Evolutionary conservation across 2,113 vertebrate species (phyloP).

Genomic region (Plecturocebus donacophilus): DNA sequence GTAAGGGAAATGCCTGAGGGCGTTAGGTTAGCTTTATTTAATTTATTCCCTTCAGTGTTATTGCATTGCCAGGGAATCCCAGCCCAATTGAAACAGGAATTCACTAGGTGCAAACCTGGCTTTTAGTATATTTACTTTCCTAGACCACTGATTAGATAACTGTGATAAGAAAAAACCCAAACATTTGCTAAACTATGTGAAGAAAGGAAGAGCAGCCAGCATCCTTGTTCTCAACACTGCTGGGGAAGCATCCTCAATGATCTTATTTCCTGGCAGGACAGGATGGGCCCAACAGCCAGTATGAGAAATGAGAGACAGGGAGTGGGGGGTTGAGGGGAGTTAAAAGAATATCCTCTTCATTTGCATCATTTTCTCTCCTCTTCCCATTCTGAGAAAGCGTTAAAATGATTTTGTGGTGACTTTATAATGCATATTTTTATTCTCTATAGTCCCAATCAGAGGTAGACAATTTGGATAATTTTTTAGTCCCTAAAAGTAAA

Average conservation of each 20-base stretch:
- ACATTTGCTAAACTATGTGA: background rate
- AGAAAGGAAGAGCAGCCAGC: background rate
- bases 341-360: background rate
- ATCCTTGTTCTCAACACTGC: too few relatives aligned
- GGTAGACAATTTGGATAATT: too few relatives aligned
- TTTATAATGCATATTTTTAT: background rate
- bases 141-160: background rate
- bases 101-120: background rate
- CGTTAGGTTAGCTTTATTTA: background rate
- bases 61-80: background rate
- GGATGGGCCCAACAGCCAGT: too few relatives aligned
- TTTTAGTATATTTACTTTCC: background rate
- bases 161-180: background rate
- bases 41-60: background rate
- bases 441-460: background rate
- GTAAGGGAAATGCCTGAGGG: background rate
- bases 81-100: background rate
- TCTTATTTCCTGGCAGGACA: background rate
- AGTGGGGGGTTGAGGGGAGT: too few relatives aligned
- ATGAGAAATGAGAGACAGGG: background rate
- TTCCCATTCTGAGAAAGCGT: background rate
- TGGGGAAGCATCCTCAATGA: background rate
- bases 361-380: background rate
- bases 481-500: background rate
- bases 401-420: background rate